These are phyloP conservation scores for Hypotaenidia philippensis DNA, from an alignment of 2,797 vertebrate species.

Conservation along the genomic window DNA sequence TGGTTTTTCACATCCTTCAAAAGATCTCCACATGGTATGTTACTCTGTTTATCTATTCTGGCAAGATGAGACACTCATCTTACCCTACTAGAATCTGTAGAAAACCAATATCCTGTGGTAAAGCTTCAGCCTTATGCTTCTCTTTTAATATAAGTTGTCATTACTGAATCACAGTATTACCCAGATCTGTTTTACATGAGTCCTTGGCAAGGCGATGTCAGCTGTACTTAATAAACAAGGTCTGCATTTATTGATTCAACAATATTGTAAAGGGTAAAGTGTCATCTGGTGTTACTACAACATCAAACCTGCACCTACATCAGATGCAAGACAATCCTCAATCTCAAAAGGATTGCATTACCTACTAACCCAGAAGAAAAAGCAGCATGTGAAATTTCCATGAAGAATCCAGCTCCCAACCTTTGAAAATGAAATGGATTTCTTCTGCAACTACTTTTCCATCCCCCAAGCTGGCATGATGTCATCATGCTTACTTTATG, in stretches of 20 bases:
- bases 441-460: neutral
- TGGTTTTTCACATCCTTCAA: neutral
- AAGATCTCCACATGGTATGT: neutral
- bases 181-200: conserved; percentile 64
- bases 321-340: conserved; percentile 67
- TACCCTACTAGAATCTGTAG: conserved; percentile 16
- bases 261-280: conserved; percentile 61
- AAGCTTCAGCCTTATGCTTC: conserved; percentile 46
- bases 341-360: neutral
- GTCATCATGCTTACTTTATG: neutral
- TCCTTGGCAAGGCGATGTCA: conserved; percentile 59
- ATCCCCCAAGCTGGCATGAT: neutral
- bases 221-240: conserved; percentile 71
- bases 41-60: neutral
- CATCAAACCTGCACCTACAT: conserved; percentile 59
- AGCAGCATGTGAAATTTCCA: neutral
- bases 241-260: conserved; percentile 64
- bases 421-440: neutral
- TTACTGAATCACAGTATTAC: conserved; percentile 42
- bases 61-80: conserved; percentile 26
- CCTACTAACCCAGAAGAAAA: neutral
- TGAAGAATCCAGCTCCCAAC: neutral
- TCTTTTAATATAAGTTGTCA: conserved; percentile 46
- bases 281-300: conserved; percentile 68
- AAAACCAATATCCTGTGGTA: conserved; percentile 68